Conservation (phyloP, 2,888 invertebrate species). For the Cyrtodaria siliqua region DNA sequence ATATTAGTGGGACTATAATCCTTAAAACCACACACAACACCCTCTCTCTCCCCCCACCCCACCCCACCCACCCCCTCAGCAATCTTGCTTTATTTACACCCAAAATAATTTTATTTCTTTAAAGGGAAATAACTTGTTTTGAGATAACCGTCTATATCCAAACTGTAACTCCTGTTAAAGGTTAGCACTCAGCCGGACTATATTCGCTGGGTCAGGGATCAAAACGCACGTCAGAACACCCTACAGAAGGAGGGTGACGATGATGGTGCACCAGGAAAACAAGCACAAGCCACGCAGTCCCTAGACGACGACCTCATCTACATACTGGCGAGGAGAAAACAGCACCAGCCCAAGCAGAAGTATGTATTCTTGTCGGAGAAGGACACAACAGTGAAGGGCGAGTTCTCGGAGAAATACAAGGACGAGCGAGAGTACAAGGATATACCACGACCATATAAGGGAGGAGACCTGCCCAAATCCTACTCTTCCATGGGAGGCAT, state of each 20-base stretch:
- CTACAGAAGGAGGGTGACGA: conserved; percentile 34
- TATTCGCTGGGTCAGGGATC: conserved; percentile 63
- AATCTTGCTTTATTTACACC: too few relatives aligned
- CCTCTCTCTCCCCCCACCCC: too few relatives aligned
- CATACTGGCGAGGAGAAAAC: conserved; percentile 55
- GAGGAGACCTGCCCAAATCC: conserved; percentile 57
- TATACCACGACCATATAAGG: conserved; percentile 66
- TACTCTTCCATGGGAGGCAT: conserved; percentile 67
- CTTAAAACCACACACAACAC: too few relatives aligned
- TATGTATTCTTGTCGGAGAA: conserved; percentile 80
- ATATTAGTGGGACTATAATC: too few relatives aligned
- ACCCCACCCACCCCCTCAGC: too few relatives aligned
- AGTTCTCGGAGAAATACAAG: conserved; percentile 74
- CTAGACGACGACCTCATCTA: conserved; percentile 64
- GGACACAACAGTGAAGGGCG: conserved; percentile 71
- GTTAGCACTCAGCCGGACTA: conserved; percentile 71
- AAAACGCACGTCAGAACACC: conserved; percentile 30
- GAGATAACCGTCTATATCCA: too few relatives aligned
- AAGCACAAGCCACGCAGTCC: conserved; percentile 45
- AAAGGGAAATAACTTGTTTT: too few relatives aligned
- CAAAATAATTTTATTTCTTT: too few relatives aligned
- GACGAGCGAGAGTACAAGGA: conserved; percentile 68
- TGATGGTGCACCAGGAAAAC: conserved; percentile 19
- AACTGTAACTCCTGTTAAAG: too few relatives aligned
- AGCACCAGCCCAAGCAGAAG: conserved; percentile 60